A percentile compares a stretch with the other conserved stretches of the same genome.
Evolutionary conservation across 2,888 invertebrate genomes (phyloP).

Genomic region (Drosophila merina): DNA sequence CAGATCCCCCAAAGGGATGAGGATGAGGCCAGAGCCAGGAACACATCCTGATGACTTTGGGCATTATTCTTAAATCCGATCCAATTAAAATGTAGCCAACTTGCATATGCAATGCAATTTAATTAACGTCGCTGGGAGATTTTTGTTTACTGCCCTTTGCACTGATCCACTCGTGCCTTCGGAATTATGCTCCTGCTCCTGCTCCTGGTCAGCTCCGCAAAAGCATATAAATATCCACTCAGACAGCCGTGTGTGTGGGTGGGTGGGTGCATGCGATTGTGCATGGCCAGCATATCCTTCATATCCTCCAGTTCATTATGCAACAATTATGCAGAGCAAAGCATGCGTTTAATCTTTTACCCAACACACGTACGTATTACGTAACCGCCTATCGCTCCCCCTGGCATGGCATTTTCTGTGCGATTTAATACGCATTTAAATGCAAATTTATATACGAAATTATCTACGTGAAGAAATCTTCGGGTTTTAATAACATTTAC

Average conservation of each 20-base stretch:
- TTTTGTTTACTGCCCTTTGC: constrained; percentile 54
- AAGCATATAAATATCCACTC: constrained; percentile 75
- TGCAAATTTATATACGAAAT: constrained; percentile 70
- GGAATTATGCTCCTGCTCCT: background rate
- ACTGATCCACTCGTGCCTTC: constrained; percentile 39
- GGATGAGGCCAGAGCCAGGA: background rate
- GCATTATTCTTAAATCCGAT: constrained; percentile 77
- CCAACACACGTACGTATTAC: constrained; percentile 52
- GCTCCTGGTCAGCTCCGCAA: constrained; percentile 53
- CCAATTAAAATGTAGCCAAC: constrained; percentile 76
- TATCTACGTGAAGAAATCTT: constrained; percentile 75
- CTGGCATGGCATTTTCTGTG: constrained; percentile 65
- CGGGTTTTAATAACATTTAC: constrained; percentile 67
- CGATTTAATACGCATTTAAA: constrained; percentile 76
- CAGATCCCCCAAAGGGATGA: constrained; percentile 6
- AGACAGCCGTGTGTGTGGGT: constrained; percentile 42
- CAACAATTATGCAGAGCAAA: constrained; percentile 79
- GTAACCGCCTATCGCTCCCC: constrained; percentile 8
- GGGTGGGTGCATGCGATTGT: constrained; percentile 14
- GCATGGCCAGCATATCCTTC: constrained; percentile 66
- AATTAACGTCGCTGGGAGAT: constrained; percentile 72
- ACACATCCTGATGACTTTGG: constrained; percentile 62
- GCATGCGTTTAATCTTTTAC: constrained; percentile 78
- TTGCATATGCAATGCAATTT: constrained; percentile 77
- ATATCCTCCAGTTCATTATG: constrained; percentile 79